Percentiles rank a stretch among this genome's conserved stretches.
These are phyloP conservation scores for Chaetoderma sp. DNA, from an alignment of 2,888 invertebrate species.

Conservation along the genomic window DNA sequence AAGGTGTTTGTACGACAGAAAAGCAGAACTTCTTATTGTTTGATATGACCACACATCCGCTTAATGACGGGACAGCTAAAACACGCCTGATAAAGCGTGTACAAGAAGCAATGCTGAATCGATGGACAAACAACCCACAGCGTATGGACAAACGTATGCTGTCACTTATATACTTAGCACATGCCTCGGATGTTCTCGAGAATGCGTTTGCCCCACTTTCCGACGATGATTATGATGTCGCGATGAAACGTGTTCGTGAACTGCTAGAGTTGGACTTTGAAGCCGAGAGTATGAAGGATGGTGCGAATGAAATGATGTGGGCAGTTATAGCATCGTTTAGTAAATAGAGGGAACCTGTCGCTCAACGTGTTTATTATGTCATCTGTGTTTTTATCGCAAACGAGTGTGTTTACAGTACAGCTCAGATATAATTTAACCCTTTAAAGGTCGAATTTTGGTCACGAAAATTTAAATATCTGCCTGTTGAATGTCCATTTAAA, in stretches of 20 bases:
- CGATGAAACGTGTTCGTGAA: constrained; percentile 96
- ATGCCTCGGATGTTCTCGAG: constrained; percentile 98
- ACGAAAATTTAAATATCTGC: no score
- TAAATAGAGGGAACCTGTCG: no score
- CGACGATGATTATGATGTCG: constrained; percentile 94
- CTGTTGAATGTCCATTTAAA: no score
- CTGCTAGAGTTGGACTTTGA: constrained; percentile 97
- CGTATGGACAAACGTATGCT: constrained; percentile 96
- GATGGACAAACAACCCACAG: constrained; percentile 96
- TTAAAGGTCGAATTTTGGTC: no score
- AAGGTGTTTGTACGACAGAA: constrained; percentile 98
- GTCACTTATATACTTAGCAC: constrained; percentile 93
- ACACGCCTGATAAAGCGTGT: constrained; percentile 93
- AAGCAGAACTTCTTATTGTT: constrained; percentile 99
- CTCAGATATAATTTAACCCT: no score
- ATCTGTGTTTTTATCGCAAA: no score
- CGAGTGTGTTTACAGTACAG: no score
- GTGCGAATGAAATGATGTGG: constrained; percentile 88
- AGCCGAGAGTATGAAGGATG: constrained; percentile 87
- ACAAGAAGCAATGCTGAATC: constrained; percentile 94
- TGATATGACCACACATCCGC: constrained; percentile 99
- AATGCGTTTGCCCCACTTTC: constrained; percentile 99
- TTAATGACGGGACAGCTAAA: constrained; percentile 95
- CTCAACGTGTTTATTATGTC: no score
- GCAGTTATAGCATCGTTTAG: constrained; percentile 98